Conservation (phyloP, 2,888 invertebrate genomes). For the Scrobipalpa costella region DNA sequence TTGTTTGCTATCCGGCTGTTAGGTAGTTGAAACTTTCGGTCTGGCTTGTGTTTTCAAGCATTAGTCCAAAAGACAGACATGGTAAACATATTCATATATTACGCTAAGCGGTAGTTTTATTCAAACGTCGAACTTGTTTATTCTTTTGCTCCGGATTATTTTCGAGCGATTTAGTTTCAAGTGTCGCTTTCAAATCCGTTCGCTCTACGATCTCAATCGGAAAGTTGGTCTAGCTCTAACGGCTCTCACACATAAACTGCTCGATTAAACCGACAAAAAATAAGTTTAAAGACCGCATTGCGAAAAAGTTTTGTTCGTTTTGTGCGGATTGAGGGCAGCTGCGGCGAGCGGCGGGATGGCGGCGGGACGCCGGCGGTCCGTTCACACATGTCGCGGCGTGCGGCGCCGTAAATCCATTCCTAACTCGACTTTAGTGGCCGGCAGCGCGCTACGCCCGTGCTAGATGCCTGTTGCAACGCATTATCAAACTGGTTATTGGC, state of each 20-base stretch:
- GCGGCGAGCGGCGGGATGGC: constrained; percentile 38
- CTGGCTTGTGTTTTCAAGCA: constrained; percentile 8
- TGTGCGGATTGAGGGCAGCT: constrained; percentile 45
- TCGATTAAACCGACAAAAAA: constrained; percentile 57
- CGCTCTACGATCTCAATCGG: constrained; percentile 24
- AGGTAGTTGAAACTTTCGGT: constrained; percentile 20
- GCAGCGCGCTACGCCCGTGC: constrained; percentile 40
- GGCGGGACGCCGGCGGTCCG: constrained; percentile 42
- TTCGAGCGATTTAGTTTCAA: constrained; percentile 14
- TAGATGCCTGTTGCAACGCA: constrained; percentile 57
- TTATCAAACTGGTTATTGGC: constrained; percentile 48
- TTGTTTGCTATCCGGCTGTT: constrained; percentile 28
- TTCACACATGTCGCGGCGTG: constrained; percentile 67
- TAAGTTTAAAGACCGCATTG: constrained; percentile 72
- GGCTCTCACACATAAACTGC: constrained; percentile 41
- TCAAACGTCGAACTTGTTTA: constrained; percentile 6
- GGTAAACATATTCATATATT: neutral
- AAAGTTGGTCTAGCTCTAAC: constrained; percentile 20
- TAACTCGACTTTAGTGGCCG: constrained; percentile 67
- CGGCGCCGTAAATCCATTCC: constrained; percentile 69
- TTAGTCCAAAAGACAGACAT: neutral
- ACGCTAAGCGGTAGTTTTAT: neutral
- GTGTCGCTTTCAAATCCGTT: constrained; percentile 20
- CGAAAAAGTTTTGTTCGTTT: constrained; percentile 71
- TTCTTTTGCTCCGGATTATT: neutral